Evolutionary conservation across 2,797 vertebrate species (phyloP).

Genomic region (Monodelphis domestica): DNA sequence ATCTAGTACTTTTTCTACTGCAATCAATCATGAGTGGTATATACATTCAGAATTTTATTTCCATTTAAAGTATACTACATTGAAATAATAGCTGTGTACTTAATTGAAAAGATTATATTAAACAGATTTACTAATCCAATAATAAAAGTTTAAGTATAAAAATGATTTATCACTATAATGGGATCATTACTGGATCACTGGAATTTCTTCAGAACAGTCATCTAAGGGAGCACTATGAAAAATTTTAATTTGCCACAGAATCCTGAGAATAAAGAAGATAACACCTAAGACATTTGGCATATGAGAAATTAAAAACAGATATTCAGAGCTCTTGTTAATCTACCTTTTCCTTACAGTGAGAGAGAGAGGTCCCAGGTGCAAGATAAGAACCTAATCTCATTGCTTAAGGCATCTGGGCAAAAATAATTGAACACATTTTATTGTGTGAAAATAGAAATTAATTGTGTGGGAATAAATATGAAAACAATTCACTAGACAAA

Average conservation of each 20-base stretch:
- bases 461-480: conserved; percentile 55
- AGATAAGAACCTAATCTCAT: conserved; percentile 40
- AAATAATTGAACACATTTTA: conserved; percentile 53
- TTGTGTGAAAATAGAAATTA: conserved; percentile 32
- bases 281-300: conserved; percentile 13
- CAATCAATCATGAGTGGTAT: conserved; percentile 27
- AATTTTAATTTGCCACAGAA: conserved; percentile 5
- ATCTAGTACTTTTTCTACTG: too few species aligned
- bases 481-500: conserved; percentile 52
- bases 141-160: conserved; percentile 18
- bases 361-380: conserved; percentile 49
- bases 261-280: conserved; percentile 34
- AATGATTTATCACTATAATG: background rate
- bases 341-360: background rate
- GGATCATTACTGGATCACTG: background rate
- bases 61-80: background rate
- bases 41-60: background rate
- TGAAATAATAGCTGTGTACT: background rate
- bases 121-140: conserved; percentile 18
- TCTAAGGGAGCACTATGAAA: conserved; percentile 15
- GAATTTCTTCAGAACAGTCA: conserved; percentile 29
- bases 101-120: conserved; percentile 22
- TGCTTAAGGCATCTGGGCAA: conserved; percentile 53
- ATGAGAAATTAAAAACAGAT: conserved; percentile 58
- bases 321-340: conserved; percentile 33